A percentile compares a stretch with the other conserved stretches of the same genome.
phyloP scores from a whole-genome alignment of 1,140 invertebrate species.

The Leptopilina clavipes region DNA sequence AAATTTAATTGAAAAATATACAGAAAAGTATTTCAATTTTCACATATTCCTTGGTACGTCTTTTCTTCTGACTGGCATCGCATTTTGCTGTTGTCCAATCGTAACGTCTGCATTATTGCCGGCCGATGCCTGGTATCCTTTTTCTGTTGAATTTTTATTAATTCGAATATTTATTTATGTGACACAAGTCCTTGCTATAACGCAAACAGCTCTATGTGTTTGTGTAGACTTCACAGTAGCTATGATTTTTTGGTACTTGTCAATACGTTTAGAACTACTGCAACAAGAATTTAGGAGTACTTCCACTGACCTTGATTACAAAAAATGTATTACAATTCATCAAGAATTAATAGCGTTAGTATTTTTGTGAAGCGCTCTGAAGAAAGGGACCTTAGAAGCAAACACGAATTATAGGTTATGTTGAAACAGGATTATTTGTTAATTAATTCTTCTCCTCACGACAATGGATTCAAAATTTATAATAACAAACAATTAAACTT shows the following conservation, averaged over 20 bases:
- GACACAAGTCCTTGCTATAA: slow-evolving; percentile 51
- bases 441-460: no score
- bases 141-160: slow-evolving; percentile 47
- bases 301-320: slow-evolving; percentile 31
- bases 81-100: slow-evolving; percentile 40
- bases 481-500: no score
- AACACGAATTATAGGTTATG: no score
- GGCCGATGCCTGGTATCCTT: slow-evolving; percentile 53
- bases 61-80: slow-evolving; percentile 36
- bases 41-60: slow-evolving; percentile 42
- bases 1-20: slow-evolving; percentile 42
- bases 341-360: slow-evolving; percentile 54
- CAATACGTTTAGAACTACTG: slow-evolving; percentile 58
- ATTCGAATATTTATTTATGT: slow-evolving; percentile 50
- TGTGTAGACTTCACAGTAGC: slow-evolving; percentile 57
- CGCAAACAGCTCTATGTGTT: slow-evolving; percentile 51
- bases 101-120: slow-evolving; percentile 42
- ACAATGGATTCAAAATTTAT: no score
- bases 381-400: no score
- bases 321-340: slow-evolving; percentile 47
- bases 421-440: no score
- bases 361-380: no score
- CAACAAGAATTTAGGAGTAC: slow-evolving; percentile 37
- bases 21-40: slow-evolving; percentile 39
- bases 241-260: slow-evolving; percentile 54